Evolutionary conservation across 2,113 vertebrate genomes (phyloP).

Genomic region (Actenoides hombroni): DNA sequence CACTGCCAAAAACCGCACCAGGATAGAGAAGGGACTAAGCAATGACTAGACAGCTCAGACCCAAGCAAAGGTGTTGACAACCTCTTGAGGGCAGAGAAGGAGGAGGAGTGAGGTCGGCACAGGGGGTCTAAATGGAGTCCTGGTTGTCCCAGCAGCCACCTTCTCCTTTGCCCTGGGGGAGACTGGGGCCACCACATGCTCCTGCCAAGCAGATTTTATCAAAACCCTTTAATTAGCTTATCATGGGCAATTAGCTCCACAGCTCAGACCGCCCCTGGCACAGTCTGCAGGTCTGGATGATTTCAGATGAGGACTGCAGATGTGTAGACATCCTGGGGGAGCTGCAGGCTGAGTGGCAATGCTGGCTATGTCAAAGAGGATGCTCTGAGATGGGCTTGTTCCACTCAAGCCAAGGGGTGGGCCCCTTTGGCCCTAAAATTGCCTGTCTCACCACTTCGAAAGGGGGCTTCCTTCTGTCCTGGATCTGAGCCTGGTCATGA

Average conservation of each 20-base stretch:
- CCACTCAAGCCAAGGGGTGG: background rate
- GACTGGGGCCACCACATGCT: background rate
- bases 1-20: background rate
- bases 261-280: conserved; percentile 54
- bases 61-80: background rate
- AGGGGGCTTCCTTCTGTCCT: background rate
- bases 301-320: background rate
- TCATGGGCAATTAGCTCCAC: conserved; percentile 67
- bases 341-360: accelerated
- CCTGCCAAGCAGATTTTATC: conserved; percentile 41
- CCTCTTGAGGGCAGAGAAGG: background rate
- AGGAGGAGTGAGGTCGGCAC: background rate
- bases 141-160: background rate
- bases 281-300: background rate
- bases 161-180: background rate
- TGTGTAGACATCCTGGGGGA: background rate
- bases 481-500: background rate
- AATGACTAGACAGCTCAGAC: background rate
- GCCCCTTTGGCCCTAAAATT: background rate
- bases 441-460: accelerated
- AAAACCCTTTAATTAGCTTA: conserved; percentile 44
- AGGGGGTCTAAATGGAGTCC: background rate
- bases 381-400: background rate
- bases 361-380: accelerated
- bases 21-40: background rate